A percentile compares a stretch with the other conserved stretches of the same genome.
Evolutionary conservation across 2,888 invertebrate species (phyloP).

Genomic region (Nasonovia ribisnigri): DNA sequence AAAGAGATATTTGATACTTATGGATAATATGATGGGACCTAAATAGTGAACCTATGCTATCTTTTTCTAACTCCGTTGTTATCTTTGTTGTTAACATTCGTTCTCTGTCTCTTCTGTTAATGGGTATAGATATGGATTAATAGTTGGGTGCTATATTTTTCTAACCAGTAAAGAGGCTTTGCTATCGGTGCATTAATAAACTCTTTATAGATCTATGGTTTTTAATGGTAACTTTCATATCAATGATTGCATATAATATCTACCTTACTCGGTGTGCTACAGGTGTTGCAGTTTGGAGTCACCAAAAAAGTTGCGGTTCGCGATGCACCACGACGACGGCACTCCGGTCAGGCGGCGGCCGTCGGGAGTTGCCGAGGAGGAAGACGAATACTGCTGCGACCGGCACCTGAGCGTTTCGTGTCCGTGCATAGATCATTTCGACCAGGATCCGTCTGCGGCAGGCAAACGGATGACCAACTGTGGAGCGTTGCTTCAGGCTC

Average conservation of each 20-base stretch:
- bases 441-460: neutral
- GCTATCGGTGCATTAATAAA: too few species aligned
- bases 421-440: constrained; percentile 78
- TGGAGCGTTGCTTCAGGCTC: constrained; percentile 7
- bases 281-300: constrained; percentile 87
- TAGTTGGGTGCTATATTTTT: neutral
- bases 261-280: neutral
- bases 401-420: constrained; percentile 76
- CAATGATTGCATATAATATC: neutral
- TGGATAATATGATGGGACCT: neutral
- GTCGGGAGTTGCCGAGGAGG: constrained; percentile 66
- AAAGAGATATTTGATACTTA: neutral
- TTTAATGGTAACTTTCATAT: neutral
- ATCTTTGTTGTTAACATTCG: neutral
- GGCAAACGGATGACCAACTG: constrained; percentile 8
- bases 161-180: too few species aligned
- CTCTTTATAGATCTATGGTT: neutral
- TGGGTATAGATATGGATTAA: neutral
- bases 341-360: constrained; percentile 66
- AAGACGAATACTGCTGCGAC: constrained; percentile 66
- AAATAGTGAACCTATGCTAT: neutral
- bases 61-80: neutral
- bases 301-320: constrained; percentile 83
- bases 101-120: neutral
- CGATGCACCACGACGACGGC: constrained; percentile 69